Evolutionary conservation across 2,113 vertebrate genomes (phyloP).

Genomic region (Picathartes gymnocephalus): DNA sequence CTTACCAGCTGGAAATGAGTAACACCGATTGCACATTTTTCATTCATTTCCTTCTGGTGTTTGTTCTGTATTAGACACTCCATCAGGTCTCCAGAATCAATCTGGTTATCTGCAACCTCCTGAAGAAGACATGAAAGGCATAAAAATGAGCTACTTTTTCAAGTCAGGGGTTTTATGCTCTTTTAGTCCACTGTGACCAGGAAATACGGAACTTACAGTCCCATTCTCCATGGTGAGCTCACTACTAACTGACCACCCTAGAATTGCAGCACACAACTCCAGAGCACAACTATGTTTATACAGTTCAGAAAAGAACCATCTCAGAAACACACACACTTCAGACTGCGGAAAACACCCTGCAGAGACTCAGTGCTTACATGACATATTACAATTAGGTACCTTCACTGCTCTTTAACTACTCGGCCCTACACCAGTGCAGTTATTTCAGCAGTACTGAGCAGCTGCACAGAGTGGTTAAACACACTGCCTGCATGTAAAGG

Average conservation of each 20-base stretch:
- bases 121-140: slow-evolving; percentile 40
- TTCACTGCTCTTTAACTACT: background rate
- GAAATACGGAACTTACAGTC: background rate
- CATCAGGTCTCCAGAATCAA: slow-evolving; percentile 95
- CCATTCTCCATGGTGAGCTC: background rate
- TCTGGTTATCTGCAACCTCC: slow-evolving; percentile 96
- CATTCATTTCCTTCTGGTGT: slow-evolving; percentile 98
- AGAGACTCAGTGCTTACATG: background rate
- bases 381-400: background rate
- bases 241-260: background rate
- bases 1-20: slow-evolving; percentile 98
- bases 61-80: slow-evolving; percentile 97
- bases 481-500: background rate
- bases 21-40: slow-evolving; percentile 93
- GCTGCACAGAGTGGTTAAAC: background rate
- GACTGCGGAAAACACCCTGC: background rate
- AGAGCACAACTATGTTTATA: background rate
- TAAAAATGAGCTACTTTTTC: background rate
- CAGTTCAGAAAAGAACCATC: background rate
- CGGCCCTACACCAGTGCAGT: background rate
- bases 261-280: background rate
- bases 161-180: background rate
- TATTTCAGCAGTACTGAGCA: background rate
- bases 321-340: background rate
- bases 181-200: background rate